phyloP scores from a whole-genome alignment of 2,888 invertebrate genomes.

The Apodemia mormo region DNA sequence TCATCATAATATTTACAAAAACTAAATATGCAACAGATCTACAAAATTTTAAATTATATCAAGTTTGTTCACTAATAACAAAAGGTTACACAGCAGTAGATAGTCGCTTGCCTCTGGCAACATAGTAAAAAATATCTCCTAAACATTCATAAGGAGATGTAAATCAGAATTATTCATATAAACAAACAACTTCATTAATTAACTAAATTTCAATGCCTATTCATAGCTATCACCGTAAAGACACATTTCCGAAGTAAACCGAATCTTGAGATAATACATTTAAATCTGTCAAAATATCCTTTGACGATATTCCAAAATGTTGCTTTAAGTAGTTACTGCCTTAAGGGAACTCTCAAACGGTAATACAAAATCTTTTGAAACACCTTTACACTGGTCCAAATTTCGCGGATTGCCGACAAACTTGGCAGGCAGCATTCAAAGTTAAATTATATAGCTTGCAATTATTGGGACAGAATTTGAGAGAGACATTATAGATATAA shows the following conservation, averaged over 20 bases:
- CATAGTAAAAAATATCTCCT: no score
- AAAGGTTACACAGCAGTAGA: no score
- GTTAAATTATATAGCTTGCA: slow-evolving; percentile 55
- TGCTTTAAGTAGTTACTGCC: slow-evolving; percentile 14
- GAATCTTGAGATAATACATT: slow-evolving; percentile 4
- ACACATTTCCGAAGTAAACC: neutral
- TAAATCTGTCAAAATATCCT: slow-evolving; percentile 14
- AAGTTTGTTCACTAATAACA: no score
- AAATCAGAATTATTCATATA: neutral
- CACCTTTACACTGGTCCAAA: slow-evolving; percentile 39
- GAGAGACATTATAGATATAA: slow-evolving; percentile 26
- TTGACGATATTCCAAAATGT: slow-evolving; percentile 14
- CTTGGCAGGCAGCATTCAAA: slow-evolving; percentile 49
- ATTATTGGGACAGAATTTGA: slow-evolving; percentile 50
- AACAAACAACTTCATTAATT: slow-evolving; percentile 8
- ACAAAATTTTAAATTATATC: no score
- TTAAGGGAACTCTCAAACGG: neutral
- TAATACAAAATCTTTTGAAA: slow-evolving; percentile 13
- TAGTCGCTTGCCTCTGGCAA: no score
- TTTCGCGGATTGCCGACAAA: slow-evolving; percentile 47
- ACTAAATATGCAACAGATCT: no score
- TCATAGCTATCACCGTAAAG: neutral
- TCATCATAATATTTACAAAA: no score
- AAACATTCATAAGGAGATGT: no score
- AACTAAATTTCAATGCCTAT: neutral